Evolutionary conservation across 2,888 invertebrate species (phyloP), one percentile per base, ranked within the genome.

Genomic region (Hybos culiciformis): DNA sequence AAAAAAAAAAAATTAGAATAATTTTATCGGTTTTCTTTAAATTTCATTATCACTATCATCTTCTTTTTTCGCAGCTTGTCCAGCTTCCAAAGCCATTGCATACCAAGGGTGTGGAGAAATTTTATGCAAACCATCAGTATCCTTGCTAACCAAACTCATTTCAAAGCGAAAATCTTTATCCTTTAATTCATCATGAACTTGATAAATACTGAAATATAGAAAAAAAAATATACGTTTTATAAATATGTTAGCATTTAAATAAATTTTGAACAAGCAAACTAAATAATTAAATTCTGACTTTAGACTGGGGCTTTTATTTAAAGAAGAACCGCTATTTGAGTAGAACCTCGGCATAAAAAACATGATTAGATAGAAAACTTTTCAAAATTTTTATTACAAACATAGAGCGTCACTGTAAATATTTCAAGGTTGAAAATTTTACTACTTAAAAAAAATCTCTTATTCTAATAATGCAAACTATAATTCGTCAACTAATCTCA

Each of bases 101-200:
- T 74, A 68, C 55, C 79, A 84, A 0, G 75, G 76, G 2, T 73
- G 70, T 0, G 92, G 90, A 12, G 94, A 91, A 46, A 82, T 65
- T 57, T 84, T 75, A 67, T 93, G 92, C 42, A 71, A 68, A 1
- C 93, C 93, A 14, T 78, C 71, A 0, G 82, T 82, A 47, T 78
- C 80, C 55, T 79, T 79, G 41, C 90, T 85, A 12, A 94, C 90
- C 85, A 96, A 91, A 42, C 93, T 91, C 56, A 97, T 74, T 66
- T 97, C 96, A 54, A 94, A 70, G 60, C 93, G 93, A 62, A 97
- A 97, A 54, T 88, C 82, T 46, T 66, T 66, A 44, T 67, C 66
- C 68, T 97, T 98, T 5, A 96, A 72, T 63, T 97, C 90, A 61
- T 91, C 90, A 54, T 91, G 90, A 2, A 91, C 88, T 39, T 86